A percentile compares a stretch with the other conserved stretches of the same genome.
These are phyloP conservation scores for Pempheris klunzingeri DNA, from an alignment of 2,797 vertebrate species.

Conservation along the genomic window DNA sequence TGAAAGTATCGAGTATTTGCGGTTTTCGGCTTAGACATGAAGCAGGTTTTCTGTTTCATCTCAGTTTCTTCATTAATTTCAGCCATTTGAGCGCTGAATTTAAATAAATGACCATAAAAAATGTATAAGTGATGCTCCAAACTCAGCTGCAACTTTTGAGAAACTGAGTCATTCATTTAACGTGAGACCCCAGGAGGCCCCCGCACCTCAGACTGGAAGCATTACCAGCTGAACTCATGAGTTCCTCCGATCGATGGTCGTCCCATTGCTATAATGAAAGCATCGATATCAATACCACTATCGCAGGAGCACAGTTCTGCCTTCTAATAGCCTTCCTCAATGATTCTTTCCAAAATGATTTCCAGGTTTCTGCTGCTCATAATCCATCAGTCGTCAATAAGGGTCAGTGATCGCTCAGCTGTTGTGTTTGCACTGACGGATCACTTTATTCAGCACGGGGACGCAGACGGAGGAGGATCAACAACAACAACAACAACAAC, in stretches of 20 bases:
- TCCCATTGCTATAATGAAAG: conserved; percentile 43
- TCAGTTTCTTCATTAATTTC: no score
- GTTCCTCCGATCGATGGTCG: conserved; percentile 45
- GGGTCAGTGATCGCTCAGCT: background rate
- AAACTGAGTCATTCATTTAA: no score
- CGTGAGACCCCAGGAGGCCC: background rate
- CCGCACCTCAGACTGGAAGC: background rate
- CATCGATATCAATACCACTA: conserved; percentile 42
- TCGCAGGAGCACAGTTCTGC: background rate
- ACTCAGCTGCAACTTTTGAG: background rate
- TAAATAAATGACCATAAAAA: background rate
- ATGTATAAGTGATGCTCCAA: background rate
- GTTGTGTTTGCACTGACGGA: background rate
- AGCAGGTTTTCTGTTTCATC: no score
- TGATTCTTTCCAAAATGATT: conserved; percentile 8
- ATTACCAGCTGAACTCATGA: background rate
- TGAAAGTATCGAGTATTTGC: no score
- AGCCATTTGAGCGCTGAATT: no score
- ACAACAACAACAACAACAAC: background rate
- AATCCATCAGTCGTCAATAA: background rate
- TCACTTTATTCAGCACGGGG: background rate
- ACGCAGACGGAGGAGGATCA: background rate
- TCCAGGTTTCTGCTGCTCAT: conserved; percentile 6
- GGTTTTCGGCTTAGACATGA: no score
- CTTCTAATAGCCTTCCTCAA: conserved; percentile 14